A percentile compares a stretch with the other conserved stretches of the same genome.
phyloP scores from a whole-genome alignment of 35 echinoderm and acorn worm genomes.

The Chiridota heheva region DNA sequence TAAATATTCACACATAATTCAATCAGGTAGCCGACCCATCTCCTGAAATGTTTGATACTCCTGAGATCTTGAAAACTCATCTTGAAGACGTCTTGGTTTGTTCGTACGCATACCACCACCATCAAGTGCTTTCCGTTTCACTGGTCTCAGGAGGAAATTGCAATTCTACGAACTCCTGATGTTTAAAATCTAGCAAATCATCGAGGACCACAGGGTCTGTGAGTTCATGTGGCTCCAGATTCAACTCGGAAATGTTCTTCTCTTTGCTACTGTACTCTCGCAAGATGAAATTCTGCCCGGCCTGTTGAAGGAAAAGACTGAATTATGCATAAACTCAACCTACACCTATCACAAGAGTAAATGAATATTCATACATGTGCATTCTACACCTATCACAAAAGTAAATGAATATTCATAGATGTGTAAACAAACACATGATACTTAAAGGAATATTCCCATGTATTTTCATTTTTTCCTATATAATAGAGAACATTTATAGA shows the following conservation, averaged over 20 bases:
- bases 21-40: too few species aligned
- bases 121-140: constrained; percentile 8
- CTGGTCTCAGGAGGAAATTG: constrained; percentile 25
- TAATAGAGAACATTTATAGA: too few species aligned
- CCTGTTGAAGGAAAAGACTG: constrained; percentile 46
- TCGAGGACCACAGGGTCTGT: constrained; percentile 55
- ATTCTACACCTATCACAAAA: background rate
- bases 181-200: constrained; percentile 43
- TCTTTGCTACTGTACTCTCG: constrained; percentile 86
- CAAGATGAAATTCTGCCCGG: constrained; percentile 79
- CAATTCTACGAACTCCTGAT: constrained; percentile 16
- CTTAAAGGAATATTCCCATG: too few species aligned
- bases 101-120: too few species aligned
- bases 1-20: too few species aligned
- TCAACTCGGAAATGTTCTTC: constrained; percentile 71
- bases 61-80: too few species aligned
- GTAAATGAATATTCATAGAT: background rate
- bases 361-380: background rate
- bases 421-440: background rate
- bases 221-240: constrained; percentile 45
- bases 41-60: too few species aligned
- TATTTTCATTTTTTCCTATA: too few species aligned
- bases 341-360: background rate
- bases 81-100: too few species aligned
- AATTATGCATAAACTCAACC: background rate